Percentiles rank a stretch among this genome's conserved stretches.
These are phyloP conservation scores for Archegozetes longisetosus DNA, from an alignment of 1,140 invertebrate species.

Conservation along the genomic window DNA sequence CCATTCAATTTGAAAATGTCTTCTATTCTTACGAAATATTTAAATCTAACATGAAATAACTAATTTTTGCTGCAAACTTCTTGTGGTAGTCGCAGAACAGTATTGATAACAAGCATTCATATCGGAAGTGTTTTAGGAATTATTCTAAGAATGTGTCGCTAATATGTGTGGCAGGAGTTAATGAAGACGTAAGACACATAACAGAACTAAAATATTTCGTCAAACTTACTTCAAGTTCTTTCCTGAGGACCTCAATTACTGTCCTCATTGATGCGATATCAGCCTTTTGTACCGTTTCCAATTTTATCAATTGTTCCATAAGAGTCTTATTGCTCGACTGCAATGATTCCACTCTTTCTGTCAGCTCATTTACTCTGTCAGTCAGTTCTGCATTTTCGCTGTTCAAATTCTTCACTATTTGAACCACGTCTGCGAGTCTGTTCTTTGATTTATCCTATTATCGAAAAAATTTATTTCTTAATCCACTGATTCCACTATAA, in stretches of 20 bases:
- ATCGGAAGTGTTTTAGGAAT: too few species aligned
- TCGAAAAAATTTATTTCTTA: background rate
- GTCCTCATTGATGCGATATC: slow-evolving; percentile 12
- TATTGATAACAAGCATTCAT: too few species aligned
- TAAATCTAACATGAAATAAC: too few species aligned
- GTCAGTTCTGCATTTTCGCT: slow-evolving; percentile 12
- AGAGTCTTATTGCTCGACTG: slow-evolving; percentile 1
- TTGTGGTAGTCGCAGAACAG: too few species aligned
- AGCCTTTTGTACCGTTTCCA: slow-evolving; percentile 10
- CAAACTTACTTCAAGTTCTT: slow-evolving; percentile 8
- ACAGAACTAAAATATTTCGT: background rate
- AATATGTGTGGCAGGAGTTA: too few species aligned
- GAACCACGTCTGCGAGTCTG: slow-evolving; percentile 7
- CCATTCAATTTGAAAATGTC: too few species aligned
- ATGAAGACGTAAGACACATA: too few species aligned
- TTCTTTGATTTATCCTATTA: slow-evolving; percentile 7
- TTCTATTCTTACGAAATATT: too few species aligned
- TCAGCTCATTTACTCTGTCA: slow-evolving; percentile 11
- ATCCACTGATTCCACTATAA: background rate
- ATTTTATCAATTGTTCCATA: slow-evolving; percentile 1
- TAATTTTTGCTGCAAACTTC: too few species aligned
- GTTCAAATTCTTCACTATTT: slow-evolving; percentile 12
- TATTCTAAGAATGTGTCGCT: too few species aligned
- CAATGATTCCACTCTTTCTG: slow-evolving; percentile 3
- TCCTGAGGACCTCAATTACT: slow-evolving; percentile 11